Conservation (phyloP, 2,113 vertebrate species). For the Prochilodus magdalenae region DNA sequence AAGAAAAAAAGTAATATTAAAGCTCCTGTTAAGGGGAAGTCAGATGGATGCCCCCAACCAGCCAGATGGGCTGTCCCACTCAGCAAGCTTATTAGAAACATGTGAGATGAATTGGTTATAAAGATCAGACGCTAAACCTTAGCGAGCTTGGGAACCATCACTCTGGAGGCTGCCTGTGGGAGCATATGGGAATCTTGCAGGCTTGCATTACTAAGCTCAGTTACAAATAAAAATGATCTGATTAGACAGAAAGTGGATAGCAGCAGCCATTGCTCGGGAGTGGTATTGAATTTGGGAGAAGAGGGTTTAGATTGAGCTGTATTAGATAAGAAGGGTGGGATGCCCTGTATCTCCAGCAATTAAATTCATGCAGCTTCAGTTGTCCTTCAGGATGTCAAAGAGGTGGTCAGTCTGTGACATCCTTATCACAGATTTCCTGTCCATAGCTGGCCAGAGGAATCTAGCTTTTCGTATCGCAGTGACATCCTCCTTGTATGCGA, state of each 20-base stretch:
- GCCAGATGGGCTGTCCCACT: neutral
- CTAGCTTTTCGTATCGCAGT: neutral
- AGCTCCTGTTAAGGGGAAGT: neutral
- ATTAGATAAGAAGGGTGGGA: constrained; percentile 13
- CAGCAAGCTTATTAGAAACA: constrained; percentile 7
- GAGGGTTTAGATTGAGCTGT: constrained; percentile 27
- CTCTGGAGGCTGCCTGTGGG: neutral
- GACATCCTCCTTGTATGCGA: constrained; percentile 17
- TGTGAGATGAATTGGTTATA: constrained; percentile 22
- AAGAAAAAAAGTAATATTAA: constrained; percentile 16
- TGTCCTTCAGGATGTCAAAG: constrained; percentile 33
- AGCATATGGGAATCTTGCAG: neutral
- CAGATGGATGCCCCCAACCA: neutral
- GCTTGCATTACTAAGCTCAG: constrained; percentile 4
- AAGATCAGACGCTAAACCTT: constrained; percentile 34
- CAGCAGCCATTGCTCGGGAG: neutral
- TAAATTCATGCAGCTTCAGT: constrained; percentile 42
- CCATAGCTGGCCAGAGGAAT: neutral
- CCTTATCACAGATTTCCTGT: constrained; percentile 9
- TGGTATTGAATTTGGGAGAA: neutral
- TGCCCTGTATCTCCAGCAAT: neutral
- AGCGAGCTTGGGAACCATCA: neutral
- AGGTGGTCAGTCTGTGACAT: constrained; percentile 22
- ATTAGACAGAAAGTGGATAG: constrained; percentile 38
- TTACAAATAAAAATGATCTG: constrained; percentile 34